Conservation (phyloP, 1,140 invertebrate species). For the Lordiphosa clarofinis region DNA sequence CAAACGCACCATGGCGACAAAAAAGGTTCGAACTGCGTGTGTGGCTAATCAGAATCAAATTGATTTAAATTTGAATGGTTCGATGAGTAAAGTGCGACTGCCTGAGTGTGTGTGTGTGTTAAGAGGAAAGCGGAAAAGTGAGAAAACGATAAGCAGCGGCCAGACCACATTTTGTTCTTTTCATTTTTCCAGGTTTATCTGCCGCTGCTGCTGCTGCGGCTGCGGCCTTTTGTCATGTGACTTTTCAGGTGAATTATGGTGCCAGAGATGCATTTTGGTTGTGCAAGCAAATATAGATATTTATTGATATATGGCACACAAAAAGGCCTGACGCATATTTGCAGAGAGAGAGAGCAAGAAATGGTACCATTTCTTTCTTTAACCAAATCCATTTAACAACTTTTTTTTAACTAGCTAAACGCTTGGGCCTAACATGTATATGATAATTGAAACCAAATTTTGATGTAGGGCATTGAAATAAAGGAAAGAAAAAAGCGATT, state of each 20-base stretch:
- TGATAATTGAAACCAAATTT: no score
- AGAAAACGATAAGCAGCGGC: slow-evolving; percentile 55
- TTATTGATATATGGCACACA: slow-evolving; percentile 14
- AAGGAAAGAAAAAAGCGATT: no score
- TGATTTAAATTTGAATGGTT: slow-evolving; percentile 75
- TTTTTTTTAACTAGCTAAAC: no score
- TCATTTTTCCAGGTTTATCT: slow-evolving; percentile 3
- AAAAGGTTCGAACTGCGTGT: slow-evolving; percentile 65
- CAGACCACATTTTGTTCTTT: slow-evolving; percentile 9
- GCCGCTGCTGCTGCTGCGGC: slow-evolving; percentile 8
- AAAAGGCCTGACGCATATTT: no score
- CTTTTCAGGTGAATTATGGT: slow-evolving; percentile 20
- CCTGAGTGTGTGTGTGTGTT: neutral
- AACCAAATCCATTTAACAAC: no score
- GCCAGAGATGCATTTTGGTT: slow-evolving; percentile 2
- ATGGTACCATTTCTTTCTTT: neutral
- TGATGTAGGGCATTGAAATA: no score
- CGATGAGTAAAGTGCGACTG: slow-evolving; percentile 59
- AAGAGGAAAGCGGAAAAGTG: slow-evolving; percentile 24
- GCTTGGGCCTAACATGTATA: no score
- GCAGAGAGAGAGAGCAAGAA: slow-evolving; percentile 2
- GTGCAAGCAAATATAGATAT: neutral
- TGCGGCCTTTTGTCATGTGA: slow-evolving; percentile 18
- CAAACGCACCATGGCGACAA: slow-evolving; percentile 37
- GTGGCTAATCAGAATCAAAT: slow-evolving; percentile 76